Evolutionary conservation across 2,113 vertebrate genomes (phyloP), one percentile per base, ranked within the genome.

Genomic region (Numida meleagris): DNA sequence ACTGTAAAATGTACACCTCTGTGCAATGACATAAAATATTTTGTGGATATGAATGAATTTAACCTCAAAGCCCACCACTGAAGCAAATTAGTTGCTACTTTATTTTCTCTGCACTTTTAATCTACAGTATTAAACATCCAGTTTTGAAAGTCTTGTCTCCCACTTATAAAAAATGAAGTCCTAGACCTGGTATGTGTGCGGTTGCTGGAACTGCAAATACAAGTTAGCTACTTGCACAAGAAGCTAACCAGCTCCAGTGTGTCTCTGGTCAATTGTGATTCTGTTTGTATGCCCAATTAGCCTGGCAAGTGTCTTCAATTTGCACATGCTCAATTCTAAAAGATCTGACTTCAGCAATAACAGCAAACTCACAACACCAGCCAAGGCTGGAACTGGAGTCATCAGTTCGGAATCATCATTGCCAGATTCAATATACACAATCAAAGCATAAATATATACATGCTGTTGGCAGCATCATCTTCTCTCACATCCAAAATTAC

Each of bases 401-500:
- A 78, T 20, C 42, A 82, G 50, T 83, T 72, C 1, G 3, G 48
- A 51, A 14, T 94, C 72, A 23, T 80, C 6, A 0, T 59, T 80
- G 27, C 72, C 68, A 89, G 75, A 71, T 71, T 55, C 25, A 89
- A 46, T 51, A 85, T 73, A 91, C 73, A 93, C 50, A 63, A 59
- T 66, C 33, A 53, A 88, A 93, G 43, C 57, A 55, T 89, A 93
- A 93, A 89, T 78, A 80, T 90, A 82, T 91, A 89, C 18, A 66
- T 68, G 42, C 77, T 77, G 80, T 50, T 77, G 89, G 68, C 89
- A 88, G 40, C 63, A 34, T 67, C 55, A 65, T 80, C 50, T 89
- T 80, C 63, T 89, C 45, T 76, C 89, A 90, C 71, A 81, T 89
- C 25, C 38, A 38, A 72, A 93, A 95, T 82, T 7, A 67, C 71